These are phyloP conservation scores for Spinibarbus caldwelli DNA, from an alignment of 2,797 vertebrate genomes.

Conservation along the genomic window DNA sequence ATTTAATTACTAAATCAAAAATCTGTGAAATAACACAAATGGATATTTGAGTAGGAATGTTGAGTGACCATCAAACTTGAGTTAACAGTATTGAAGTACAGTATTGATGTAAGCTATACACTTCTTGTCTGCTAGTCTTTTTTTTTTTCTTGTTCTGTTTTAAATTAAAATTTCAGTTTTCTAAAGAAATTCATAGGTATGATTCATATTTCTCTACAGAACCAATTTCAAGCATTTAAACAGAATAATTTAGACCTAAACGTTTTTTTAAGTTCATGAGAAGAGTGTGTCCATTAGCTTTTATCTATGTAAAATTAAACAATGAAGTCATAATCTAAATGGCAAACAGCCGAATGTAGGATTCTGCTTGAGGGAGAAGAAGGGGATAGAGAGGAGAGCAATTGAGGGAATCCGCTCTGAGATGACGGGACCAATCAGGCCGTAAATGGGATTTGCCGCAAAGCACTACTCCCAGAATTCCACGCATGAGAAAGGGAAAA, in stretches of 20 bases:
- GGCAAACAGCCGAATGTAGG: neutral
- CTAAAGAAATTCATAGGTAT: neutral
- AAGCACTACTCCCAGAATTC: constrained; percentile 83
- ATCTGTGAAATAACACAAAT: neutral
- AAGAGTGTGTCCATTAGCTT: neutral
- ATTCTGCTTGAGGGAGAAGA: neutral
- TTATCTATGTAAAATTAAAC: neutral
- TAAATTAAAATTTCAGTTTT: neutral
- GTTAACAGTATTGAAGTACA: neutral
- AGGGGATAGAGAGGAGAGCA: neutral
- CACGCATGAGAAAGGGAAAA: constrained; percentile 65
- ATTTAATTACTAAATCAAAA: neutral
- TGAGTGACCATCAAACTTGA: neutral
- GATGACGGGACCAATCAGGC: constrained; percentile 57
- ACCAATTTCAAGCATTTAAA: neutral
- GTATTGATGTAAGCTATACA: neutral
- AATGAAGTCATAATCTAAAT: constrained; percentile 6
- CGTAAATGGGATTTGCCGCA: constrained; percentile 83
- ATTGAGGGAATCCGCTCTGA: constrained; percentile 19
- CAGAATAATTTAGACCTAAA: neutral
- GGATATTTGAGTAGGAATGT: neutral
- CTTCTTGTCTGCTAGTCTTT: neutral
- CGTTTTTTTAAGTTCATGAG: neutral
- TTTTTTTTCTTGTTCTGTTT: neutral
- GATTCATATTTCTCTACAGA: neutral